A percentile compares a stretch with the other conserved stretches of the same genome.
phyloP scores from a whole-genome alignment of 2,113 vertebrate species.

The Pedionomus torquatus region DNA sequence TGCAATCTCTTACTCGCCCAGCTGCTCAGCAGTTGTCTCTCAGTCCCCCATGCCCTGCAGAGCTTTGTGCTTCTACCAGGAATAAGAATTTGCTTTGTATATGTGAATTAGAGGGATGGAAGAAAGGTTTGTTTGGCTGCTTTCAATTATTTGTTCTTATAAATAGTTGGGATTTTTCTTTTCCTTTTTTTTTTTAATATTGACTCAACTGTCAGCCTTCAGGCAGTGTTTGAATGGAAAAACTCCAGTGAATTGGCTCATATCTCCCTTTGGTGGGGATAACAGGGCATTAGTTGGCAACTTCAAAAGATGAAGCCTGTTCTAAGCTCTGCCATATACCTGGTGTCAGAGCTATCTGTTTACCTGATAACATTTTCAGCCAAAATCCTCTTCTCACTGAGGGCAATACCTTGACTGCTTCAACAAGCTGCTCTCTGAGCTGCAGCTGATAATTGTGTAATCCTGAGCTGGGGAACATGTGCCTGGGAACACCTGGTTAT shows the following conservation, averaged over 20 bases:
- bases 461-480: not conserved
- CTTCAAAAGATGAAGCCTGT: not conserved
- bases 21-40: conserved; percentile 29
- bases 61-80: not conserved
- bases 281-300: not conserved
- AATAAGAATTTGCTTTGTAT: not conserved
- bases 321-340: not conserved
- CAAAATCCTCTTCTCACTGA: not conserved
- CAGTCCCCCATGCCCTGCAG: not conserved
- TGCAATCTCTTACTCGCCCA: conserved; percentile 34
- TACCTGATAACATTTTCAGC: not conserved
- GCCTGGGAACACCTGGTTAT: fast-evolving
- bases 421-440: not conserved
- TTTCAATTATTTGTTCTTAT: not conserved
- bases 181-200: not conserved
- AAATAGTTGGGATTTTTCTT: not conserved
- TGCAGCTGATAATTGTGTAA: not conserved
- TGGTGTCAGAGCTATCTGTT: not conserved
- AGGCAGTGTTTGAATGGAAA: not conserved
- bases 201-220: not conserved
- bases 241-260: not conserved
- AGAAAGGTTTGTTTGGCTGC: not conserved
- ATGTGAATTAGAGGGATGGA: not conserved
- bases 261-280: not conserved
- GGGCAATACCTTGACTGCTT: not conserved